Evolutionary conservation across 2,888 invertebrate genomes (phyloP).

Genomic region (Gymnoscelis rufifasciata): DNA sequence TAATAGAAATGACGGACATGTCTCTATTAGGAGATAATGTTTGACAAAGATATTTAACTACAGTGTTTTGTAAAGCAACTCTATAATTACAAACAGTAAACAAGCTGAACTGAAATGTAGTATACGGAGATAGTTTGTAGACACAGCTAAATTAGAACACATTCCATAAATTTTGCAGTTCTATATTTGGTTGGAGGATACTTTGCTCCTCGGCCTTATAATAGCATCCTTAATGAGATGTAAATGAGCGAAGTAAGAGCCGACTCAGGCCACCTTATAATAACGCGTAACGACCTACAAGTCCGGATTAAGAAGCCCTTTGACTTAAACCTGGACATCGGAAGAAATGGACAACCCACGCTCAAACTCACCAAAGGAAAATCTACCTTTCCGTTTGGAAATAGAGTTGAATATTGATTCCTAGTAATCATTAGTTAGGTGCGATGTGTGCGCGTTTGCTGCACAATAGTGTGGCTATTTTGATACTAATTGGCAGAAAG

Average conservation of each 20-base stretch:
- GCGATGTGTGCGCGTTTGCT: conserved; percentile 62
- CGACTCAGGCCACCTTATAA: conserved; percentile 74
- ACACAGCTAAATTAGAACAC: not conserved
- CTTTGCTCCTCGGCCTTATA: conserved; percentile 57
- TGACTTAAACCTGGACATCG: conserved; percentile 69
- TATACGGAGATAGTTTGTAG: too few species aligned
- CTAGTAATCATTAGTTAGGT: conserved; percentile 46
- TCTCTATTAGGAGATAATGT: conserved; percentile 26
- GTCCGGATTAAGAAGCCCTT: conserved; percentile 80
- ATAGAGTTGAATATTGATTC: conserved; percentile 39
- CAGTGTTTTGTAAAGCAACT: not conserved
- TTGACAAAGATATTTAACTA: conserved; percentile 18
- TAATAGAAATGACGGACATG: conserved; percentile 26
- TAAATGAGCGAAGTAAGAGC: conserved; percentile 78
- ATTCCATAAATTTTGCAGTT: not conserved
- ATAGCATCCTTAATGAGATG: conserved; percentile 77
- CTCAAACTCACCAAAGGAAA: conserved; percentile 28
- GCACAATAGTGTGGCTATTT: conserved; percentile 77
- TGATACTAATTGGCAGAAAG: conserved; percentile 79
- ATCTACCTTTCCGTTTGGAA: conserved; percentile 33
- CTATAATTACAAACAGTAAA: not conserved
- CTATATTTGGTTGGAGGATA: conserved; percentile 21
- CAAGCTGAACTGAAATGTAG: too few species aligned
- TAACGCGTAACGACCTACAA: conserved; percentile 80
- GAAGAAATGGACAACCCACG: conserved; percentile 55